Evolutionary conservation across 2,888 invertebrate species (phyloP), one percentile per base, ranked within the genome.

Genomic region (Melinaea marsaeus): DNA sequence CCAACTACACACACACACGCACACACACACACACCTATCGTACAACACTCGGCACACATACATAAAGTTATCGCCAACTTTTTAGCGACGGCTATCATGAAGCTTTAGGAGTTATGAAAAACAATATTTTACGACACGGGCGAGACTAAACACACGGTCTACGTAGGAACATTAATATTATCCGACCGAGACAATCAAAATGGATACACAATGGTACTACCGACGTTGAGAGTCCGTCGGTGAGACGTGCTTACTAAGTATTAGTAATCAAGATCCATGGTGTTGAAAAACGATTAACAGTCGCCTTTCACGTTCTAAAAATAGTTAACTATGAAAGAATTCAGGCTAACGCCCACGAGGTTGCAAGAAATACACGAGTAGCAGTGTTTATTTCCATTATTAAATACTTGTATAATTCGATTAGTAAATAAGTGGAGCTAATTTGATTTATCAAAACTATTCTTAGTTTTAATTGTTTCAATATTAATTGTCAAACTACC

Each of bases 401-500:
- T 9, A 42, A 42, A 42, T 42, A 42, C 9, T 42, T 42, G 22
- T 9, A 42, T 42, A 42, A 6, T 37, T 37, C 4, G 4, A 37
- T 37, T 37, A 37, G 1, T 37, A 37, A 37, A 37, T 37, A 37
- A 37, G 37, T 42, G 42, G 9, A 22, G 22, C 22, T 22, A 22
- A 9, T 42, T 42, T 42, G 42, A 9, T 9, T 6, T 22, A 22
- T 22, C 22, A 22, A 22, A 22, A 22, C 22, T 22, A 22, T 22
- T 22, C 22, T 22, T 22, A 22, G 22, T 22, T 22, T 22, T 22
- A 22, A 22, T 68, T 66, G 67, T 64, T 69, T 58, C 65, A 65
- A 57, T 70, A 72, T 72, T 78, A 81, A 77, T 82, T 77, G 75
- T 82, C 84, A 79, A 78, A 69, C 79, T 78, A 75, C 80, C 79